These are phyloP conservation scores for Hypena proboscidalis DNA, from an alignment of 2,888 invertebrate genomes.

Conservation along the genomic window DNA sequence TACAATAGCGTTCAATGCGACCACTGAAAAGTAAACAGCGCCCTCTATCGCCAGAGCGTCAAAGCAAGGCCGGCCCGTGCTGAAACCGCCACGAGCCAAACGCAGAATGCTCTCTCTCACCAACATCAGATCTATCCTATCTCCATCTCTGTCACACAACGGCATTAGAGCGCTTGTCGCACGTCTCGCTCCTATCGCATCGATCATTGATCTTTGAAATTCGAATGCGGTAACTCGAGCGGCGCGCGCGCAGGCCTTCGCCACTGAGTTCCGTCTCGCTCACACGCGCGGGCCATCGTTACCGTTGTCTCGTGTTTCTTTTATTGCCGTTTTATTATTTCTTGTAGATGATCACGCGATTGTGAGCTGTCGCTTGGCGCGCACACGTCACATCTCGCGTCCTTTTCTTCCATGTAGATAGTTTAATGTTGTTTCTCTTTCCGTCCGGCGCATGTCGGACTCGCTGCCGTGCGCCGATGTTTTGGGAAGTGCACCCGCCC, in stretches of 20 bases:
- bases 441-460: conserved; percentile 75
- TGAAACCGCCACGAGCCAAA: conserved; percentile 78
- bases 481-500: conserved; percentile 86
- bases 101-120: conserved; percentile 53
- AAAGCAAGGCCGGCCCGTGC: conserved; percentile 53
- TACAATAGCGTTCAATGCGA: conserved; percentile 41
- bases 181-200: conserved; percentile 77
- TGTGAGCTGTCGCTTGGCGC: conserved; percentile 83
- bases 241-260: conserved; percentile 78
- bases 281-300: conserved; percentile 67
- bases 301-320: conserved; percentile 82
- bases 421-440: conserved; percentile 57
- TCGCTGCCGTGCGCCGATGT: conserved; percentile 85
- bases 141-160: conserved; percentile 50
- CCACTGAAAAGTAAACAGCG: conserved; percentile 56
- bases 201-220: conserved; percentile 85
- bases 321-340: conserved; percentile 86
- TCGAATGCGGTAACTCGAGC: conserved; percentile 81
- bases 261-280: conserved; percentile 70
- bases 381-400: conserved; percentile 78
- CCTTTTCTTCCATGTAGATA: conserved; percentile 44
- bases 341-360: conserved; percentile 86
- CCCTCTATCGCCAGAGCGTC: conserved; percentile 59
- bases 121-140: conserved; percentile 27
- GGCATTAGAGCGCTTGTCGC: conserved; percentile 59